Percentiles rank a stretch among this genome's conserved stretches.
Evolutionary conservation across 1,140 invertebrate genomes (phyloP).

Genomic region (Euglossa dilemma): DNA sequence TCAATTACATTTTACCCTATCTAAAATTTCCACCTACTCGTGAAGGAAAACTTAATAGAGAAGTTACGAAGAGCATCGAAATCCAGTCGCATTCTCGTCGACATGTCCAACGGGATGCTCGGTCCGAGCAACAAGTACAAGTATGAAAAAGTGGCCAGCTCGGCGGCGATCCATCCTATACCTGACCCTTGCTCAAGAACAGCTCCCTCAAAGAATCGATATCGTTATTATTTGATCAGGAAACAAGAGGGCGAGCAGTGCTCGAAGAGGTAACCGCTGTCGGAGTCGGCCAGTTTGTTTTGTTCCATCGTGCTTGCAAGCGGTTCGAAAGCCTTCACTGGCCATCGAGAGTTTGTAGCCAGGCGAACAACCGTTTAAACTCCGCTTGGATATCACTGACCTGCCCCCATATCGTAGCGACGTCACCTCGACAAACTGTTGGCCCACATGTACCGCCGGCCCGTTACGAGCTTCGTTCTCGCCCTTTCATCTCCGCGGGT

Average conservation of each 20-base stretch:
- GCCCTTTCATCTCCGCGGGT: conserved; percentile 53
- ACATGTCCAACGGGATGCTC: no score
- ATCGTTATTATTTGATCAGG: not conserved
- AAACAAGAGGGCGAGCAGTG: not conserved
- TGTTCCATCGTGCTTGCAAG: conserved; percentile 42
- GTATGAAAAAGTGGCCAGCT: no score
- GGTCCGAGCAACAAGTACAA: no score
- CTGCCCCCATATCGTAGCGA: conserved; percentile 59
- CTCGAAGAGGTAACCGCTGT: not conserved
- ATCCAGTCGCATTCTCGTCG: no score
- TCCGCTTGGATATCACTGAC: conserved; percentile 65
- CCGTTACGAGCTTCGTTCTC: conserved; percentile 43
- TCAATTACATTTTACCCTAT: no score
- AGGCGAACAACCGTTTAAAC: conserved; percentile 68
- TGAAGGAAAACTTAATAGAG: no score
- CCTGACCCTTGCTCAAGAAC: not conserved
- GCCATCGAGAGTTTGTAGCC: conserved; percentile 51
- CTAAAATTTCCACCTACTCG: no score
- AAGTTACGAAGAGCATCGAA: no score
- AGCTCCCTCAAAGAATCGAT: not conserved
- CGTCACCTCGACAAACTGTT: conserved; percentile 54
- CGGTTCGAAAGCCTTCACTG: conserved; percentile 55
- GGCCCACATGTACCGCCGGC: conserved; percentile 46
- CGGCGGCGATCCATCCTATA: not conserved
- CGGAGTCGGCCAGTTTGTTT: conserved; percentile 7